phyloP scores from a whole-genome alignment of 1,140 invertebrate genomes.

The Diploscapter pachys region DNA sequence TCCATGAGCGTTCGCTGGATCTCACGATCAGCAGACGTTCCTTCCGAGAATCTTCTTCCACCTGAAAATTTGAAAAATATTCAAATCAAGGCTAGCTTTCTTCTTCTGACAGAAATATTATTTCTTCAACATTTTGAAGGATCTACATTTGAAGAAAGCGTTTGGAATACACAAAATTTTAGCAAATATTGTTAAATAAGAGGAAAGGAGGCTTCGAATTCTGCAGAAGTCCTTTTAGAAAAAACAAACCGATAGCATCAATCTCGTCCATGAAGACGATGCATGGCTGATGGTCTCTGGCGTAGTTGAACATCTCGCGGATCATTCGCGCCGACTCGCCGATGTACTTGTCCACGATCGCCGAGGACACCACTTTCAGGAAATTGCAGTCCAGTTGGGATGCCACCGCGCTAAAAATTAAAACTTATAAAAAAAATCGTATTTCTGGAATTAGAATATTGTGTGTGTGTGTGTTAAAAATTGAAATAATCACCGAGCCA shows the following conservation, averaged over 20 bases:
- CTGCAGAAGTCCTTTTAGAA: too few species aligned
- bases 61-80: conserved; percentile 51
- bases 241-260: conserved; percentile 79
- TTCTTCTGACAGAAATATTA: too few species aligned
- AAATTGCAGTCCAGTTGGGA: conserved; percentile 97
- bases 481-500: conserved; percentile 69
- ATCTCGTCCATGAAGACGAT: conserved; percentile 99
- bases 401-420: conserved; percentile 79
- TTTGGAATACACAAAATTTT: too few species aligned
- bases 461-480: too few species aligned
- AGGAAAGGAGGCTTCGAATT: too few species aligned
- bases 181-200: too few species aligned
- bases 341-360: conserved; percentile 99
- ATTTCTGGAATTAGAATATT: too few species aligned
- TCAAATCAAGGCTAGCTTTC: too few species aligned
- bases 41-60: conserved; percentile 94
- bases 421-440: too few species aligned
- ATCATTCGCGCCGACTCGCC: conserved; percentile 96
- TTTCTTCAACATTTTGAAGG: too few species aligned
- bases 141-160: too few species aligned
- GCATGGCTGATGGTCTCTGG: conserved; percentile 96
- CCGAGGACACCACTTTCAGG: conserved; percentile 96
- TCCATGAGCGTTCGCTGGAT: conserved; percentile 99
- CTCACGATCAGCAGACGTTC: conserved; percentile 97
- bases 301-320: conserved; percentile 99